Percentiles rank a stretch among this genome's conserved stretches.
Evolutionary conservation across 2,888 invertebrate genomes (phyloP).

Genomic region (Sphaerophoria rueppellii): DNA sequence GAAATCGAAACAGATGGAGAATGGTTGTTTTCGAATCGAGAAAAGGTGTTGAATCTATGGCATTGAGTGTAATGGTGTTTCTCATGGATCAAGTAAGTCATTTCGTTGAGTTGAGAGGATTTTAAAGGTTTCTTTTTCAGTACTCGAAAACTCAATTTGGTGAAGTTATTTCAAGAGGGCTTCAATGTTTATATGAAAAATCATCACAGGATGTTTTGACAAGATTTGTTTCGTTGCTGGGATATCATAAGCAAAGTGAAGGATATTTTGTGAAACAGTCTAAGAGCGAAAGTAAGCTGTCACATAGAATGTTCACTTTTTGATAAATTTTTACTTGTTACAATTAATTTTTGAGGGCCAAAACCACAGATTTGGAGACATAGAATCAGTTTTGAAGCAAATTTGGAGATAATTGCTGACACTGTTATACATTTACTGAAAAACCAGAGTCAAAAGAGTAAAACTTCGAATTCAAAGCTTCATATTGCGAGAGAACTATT

Average conservation of each 20-base stretch:
- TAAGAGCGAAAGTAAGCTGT: too few species aligned
- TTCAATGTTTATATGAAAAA: constrained; percentile 21
- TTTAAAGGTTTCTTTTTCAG: not conserved
- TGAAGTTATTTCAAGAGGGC: constrained; percentile 86
- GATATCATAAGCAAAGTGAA: constrained; percentile 24
- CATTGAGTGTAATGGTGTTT: constrained; percentile 89
- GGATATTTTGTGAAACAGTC: not conserved
- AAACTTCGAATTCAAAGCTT: constrained; percentile 63
- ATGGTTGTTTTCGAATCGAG: constrained; percentile 92
- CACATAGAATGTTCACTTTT: not conserved
- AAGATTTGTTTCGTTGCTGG: constrained; percentile 16
- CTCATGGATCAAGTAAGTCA: constrained; percentile 85
- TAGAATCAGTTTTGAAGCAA: constrained; percentile 10
- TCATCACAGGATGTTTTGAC: constrained; percentile 8
- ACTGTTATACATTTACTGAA: constrained; percentile 78
- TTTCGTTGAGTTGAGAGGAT: not conserved
- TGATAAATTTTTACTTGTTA: not conserved
- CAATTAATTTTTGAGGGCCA: not conserved
- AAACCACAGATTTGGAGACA: not conserved
- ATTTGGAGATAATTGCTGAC: constrained; percentile 78
- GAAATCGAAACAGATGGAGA: constrained; percentile 85
- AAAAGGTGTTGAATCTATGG: constrained; percentile 89
- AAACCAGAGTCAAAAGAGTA: constrained; percentile 47
- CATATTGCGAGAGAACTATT: constrained; percentile 88
- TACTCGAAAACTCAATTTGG: constrained; percentile 79